These are phyloP conservation scores for Pyxicephalus adspersus DNA, from an alignment of 2,113 vertebrate genomes.

Conservation along the genomic window DNA sequence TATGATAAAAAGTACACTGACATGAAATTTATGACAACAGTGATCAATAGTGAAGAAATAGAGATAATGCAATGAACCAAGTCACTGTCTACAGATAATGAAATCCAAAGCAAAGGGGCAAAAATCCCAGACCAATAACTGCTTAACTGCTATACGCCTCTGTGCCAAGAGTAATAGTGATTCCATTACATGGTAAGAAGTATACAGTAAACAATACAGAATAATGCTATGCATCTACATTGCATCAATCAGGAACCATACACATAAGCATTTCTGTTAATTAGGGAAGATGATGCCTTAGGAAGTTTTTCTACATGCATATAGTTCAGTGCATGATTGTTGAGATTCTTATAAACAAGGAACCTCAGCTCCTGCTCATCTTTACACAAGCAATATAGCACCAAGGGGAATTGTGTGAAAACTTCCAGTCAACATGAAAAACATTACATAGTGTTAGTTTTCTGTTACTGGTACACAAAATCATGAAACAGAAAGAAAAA, in stretches of 20 bases:
- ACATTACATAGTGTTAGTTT: no score
- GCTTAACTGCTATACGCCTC: neutral
- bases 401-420: no score
- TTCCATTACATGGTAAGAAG: neutral
- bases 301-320: no score
- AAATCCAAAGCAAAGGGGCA: conserved; percentile 6
- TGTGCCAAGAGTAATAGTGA: neutral
- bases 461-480: no score
- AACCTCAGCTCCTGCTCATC: no score
- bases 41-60: conserved; percentile 36
- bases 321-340: no score
- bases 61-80: conserved; percentile 24
- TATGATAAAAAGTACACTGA: conserved; percentile 15
- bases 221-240: neutral
- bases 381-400: no score
- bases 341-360: no score
- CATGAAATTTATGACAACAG: conserved; percentile 12
- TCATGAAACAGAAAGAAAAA: no score
- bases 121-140: conserved; percentile 18
- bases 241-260: neutral
- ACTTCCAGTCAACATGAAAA: no score
- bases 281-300: neutral
- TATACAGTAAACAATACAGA: neutral
- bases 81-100: conserved; percentile 7
- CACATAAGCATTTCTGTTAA: neutral